phyloP scores from a whole-genome alignment of 2,113 vertebrate species.

The Emydocephalus ijimae region DNA sequence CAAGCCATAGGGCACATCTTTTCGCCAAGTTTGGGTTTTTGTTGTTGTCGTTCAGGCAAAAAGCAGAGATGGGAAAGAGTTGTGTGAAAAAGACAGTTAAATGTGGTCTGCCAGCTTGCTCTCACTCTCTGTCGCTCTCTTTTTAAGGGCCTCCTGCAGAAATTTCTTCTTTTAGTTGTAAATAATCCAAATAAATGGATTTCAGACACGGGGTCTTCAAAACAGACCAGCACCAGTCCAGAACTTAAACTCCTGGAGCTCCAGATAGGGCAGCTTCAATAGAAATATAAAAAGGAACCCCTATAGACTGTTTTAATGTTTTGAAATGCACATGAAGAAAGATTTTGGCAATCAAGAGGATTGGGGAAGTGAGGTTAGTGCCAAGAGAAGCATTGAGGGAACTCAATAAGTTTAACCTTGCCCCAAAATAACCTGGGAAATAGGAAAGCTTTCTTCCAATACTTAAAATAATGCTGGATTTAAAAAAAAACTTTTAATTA shows the following conservation, averaged over 20 bases:
- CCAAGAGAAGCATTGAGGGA: not conserved
- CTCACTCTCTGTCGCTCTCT: not conserved
- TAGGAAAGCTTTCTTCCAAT: not conserved
- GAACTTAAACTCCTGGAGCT: not conserved
- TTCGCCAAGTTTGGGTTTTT: constrained; percentile 6
- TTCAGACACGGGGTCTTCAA: not conserved
- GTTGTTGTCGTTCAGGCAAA: not conserved
- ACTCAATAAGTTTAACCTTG: not conserved
- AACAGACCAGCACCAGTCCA: not conserved
- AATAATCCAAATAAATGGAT: not conserved
- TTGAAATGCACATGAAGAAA: not conserved
- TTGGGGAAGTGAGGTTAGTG: not conserved
- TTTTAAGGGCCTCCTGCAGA: rapidly evolving
- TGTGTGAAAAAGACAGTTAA: constrained; percentile 9
- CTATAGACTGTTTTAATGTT: not conserved
- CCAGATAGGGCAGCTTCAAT: not conserved
- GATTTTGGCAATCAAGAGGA: not conserved
- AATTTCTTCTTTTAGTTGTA: not conserved
- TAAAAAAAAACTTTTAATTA: not conserved
- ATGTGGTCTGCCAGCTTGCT: not conserved
- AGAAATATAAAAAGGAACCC: not conserved
- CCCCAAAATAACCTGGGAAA: not conserved
- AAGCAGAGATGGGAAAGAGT: not conserved
- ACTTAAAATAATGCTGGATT: not conserved
- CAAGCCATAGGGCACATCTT: constrained; percentile 32